Evolutionary conservation across 2,797 vertebrate species (phyloP).

Genomic region (Trachops cirrhosus): DNA sequence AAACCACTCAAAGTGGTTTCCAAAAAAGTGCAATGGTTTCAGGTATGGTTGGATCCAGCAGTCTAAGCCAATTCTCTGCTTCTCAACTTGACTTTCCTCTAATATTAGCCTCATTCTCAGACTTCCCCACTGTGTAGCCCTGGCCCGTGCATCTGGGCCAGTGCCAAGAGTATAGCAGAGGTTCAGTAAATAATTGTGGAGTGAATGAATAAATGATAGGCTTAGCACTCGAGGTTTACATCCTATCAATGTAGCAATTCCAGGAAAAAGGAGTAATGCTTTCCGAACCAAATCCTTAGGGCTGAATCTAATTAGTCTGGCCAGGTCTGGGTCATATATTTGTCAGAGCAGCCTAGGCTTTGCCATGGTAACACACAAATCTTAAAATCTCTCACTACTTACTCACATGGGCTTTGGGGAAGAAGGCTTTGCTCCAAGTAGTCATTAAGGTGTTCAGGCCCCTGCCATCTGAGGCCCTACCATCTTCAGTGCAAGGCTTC

Average conservation of each 20-base stretch:
- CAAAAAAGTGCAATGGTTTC: neutral
- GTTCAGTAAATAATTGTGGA: neutral
- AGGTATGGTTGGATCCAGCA: neutral
- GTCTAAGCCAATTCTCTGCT: neutral
- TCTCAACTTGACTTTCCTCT: neutral
- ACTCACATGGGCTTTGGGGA: neutral
- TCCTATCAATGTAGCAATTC: neutral
- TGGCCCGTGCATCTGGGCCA: neutral
- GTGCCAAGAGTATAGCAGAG: neutral
- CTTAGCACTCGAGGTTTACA: neutral
- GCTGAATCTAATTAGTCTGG: neutral
- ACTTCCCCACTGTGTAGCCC: neutral
- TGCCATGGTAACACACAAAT: neutral
- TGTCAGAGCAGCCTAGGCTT: slow-evolving; percentile 30
- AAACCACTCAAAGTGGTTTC: neutral
- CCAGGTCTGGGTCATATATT: slow-evolving; percentile 17
- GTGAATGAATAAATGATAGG: neutral
- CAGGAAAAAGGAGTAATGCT: neutral
- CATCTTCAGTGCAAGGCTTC: neutral
- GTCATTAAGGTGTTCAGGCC: neutral
- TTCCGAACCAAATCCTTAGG: neutral
- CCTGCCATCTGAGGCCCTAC: neutral
- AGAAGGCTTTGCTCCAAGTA: neutral
- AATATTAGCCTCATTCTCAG: neutral
- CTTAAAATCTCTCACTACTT: neutral